A percentile compares a stretch with the other conserved stretches of the same genome.
These are phyloP conservation scores for Eurytemora carolleeae DNA, from an alignment of 1,140 invertebrate species.

Conservation along the genomic window DNA sequence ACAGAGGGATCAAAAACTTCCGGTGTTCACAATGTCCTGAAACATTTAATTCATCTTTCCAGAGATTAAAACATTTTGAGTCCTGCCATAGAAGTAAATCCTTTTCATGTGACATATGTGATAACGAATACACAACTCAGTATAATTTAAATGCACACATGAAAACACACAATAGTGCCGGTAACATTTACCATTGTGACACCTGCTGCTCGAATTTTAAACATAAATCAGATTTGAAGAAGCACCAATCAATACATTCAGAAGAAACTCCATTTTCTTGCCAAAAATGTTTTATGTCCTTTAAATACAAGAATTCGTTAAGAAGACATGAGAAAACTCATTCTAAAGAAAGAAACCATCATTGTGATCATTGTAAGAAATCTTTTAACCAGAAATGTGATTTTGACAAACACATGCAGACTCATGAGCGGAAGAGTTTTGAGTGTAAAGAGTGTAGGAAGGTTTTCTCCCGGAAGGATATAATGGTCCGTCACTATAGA, in stretches of 20 bases:
- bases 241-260: background rate
- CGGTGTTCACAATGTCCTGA: no score
- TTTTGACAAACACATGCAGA: background rate
- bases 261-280: background rate
- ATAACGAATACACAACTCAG: no score
- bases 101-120: no score
- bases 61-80: no score
- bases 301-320: background rate
- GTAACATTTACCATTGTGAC: no score
- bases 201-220: background rate
- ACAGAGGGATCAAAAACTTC: no score
- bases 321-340: background rate
- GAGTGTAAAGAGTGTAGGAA: background rate
- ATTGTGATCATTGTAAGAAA: background rate
- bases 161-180: no score
- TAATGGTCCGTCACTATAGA: background rate
- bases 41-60: no score
- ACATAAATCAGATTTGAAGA: background rate
- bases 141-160: no score
- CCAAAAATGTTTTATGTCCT: background rate
- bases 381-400: background rate
- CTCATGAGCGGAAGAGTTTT: background rate
- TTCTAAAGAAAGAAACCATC: background rate
- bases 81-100: no score
- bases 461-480: background rate